Percentiles rank a stretch among this genome's conserved stretches.
Evolutionary conservation across 2,113 vertebrate species (phyloP).

Genomic region (Plecotus auritus): DNA sequence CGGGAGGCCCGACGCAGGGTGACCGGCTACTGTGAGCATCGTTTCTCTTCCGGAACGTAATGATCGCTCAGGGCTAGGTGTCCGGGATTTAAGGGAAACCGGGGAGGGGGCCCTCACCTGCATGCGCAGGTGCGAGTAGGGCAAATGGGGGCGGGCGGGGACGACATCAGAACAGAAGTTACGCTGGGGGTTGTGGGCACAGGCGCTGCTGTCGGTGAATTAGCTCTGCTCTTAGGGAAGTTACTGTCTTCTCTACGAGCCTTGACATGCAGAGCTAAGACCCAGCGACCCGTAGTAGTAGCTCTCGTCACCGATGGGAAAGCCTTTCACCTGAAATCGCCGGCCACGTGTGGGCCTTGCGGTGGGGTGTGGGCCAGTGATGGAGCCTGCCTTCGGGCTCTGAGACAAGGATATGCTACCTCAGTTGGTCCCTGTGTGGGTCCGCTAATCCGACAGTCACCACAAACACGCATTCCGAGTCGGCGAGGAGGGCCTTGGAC

Average conservation of each 20-base stretch:
- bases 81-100: background rate
- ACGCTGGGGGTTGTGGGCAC: fast-evolving
- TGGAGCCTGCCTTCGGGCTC: background rate
- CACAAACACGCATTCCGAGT: background rate
- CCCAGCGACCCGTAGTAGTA: background rate
- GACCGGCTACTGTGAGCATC: background rate
- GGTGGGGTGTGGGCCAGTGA: background rate
- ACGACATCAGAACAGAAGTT: background rate
- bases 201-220: background rate
- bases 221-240: background rate
- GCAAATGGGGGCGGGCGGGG: background rate
- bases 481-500: background rate
- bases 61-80: background rate
- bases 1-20: background rate
- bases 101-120: too few species aligned
- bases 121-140: background rate
- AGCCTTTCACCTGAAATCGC: background rate
- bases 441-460: background rate
- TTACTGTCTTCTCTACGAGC: background rate
- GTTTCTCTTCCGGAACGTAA: background rate
- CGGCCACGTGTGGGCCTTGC: background rate
- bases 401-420: background rate
- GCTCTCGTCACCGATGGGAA: background rate
- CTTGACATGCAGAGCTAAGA: background rate
- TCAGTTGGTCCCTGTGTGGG: background rate